A percentile compares a stretch with the other conserved stretches of the same genome.
Conservation (phyloP, 1,140 invertebrate genomes). For the Papilio dardanus region DNA sequence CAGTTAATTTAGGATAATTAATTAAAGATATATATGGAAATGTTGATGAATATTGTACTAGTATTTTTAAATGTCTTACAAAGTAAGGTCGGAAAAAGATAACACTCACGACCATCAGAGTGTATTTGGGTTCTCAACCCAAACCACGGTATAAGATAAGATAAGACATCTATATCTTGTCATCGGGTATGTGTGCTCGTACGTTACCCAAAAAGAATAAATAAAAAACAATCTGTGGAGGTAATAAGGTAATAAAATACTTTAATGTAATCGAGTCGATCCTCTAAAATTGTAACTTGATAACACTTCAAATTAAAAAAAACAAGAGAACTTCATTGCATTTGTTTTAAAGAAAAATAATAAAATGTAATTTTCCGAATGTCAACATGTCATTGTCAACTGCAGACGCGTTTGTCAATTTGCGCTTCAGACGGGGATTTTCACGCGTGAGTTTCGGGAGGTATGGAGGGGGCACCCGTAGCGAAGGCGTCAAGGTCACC, state of each 20-base stretch:
- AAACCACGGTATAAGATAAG: neutral
- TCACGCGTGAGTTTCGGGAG: slow-evolving; percentile 59
- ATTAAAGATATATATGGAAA: too few relatives aligned
- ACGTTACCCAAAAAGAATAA: slow-evolving; percentile 14
- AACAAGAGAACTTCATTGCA: neutral
- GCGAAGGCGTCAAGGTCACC: slow-evolving; percentile 71
- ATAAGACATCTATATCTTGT: slow-evolving; percentile 21
- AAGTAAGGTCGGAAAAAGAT: neutral
- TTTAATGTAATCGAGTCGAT: slow-evolving; percentile 13
- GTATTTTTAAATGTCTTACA: neutral
- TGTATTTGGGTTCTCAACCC: neutral
- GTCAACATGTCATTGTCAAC: neutral
- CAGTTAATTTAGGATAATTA: too few relatives aligned
- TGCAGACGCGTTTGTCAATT: slow-evolving; percentile 15
- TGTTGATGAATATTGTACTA: too few relatives aligned
- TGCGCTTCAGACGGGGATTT: slow-evolving; percentile 61
- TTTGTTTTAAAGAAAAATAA: neutral
- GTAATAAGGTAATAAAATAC: slow-evolving; percentile 23
- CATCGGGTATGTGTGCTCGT: neutral
- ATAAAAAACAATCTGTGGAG: neutral
- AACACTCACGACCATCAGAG: neutral
- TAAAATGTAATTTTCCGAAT: neutral
- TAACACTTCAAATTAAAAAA: slow-evolving; percentile 7
- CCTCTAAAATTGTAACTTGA: slow-evolving; percentile 7
- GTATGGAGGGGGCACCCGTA: slow-evolving; percentile 36